phyloP scores from a whole-genome alignment of 2,113 vertebrate genomes.

The Spea bombifrons region DNA sequence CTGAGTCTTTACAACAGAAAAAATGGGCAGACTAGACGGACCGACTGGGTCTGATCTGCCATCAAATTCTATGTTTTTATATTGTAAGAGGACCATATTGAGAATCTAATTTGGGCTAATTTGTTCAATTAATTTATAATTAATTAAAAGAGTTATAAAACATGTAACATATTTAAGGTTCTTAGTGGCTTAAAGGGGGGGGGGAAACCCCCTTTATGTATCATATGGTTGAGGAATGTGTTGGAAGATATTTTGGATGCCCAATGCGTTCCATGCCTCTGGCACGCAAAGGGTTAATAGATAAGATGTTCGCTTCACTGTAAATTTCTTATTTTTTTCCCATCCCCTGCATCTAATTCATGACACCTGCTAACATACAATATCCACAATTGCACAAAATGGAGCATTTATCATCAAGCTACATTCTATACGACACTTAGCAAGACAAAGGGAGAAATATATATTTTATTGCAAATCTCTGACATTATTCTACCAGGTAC shows the following conservation, averaged over 20 bases:
- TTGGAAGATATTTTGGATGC: not conserved
- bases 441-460: slow-evolving; percentile 36
- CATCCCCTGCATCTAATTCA: slow-evolving; percentile 18
- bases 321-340: not conserved
- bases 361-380: slow-evolving; percentile 43
- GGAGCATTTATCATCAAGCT: slow-evolving; percentile 45
- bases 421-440: slow-evolving; percentile 35
- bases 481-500: slow-evolving; percentile 29
- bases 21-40: too few species aligned
- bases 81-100: too few species aligned
- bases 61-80: too few species aligned
- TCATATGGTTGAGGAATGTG: not conserved
- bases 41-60: too few species aligned
- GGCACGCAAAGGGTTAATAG: not conserved
- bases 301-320: slow-evolving; percentile 7
- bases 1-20: too few species aligned
- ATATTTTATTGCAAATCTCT: slow-evolving; percentile 16
- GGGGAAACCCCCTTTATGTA: not conserved
- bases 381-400: slow-evolving; percentile 43
- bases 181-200: not conserved
- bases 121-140: too few species aligned
- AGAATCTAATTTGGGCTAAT: too few species aligned
- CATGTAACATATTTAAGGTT: too few species aligned
- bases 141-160: too few species aligned
- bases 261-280: not conserved